Percentiles rank a stretch among this genome's conserved stretches.
Conservation (phyloP, 2,113 vertebrate genomes). For the Ariopsis seemanni region DNA sequence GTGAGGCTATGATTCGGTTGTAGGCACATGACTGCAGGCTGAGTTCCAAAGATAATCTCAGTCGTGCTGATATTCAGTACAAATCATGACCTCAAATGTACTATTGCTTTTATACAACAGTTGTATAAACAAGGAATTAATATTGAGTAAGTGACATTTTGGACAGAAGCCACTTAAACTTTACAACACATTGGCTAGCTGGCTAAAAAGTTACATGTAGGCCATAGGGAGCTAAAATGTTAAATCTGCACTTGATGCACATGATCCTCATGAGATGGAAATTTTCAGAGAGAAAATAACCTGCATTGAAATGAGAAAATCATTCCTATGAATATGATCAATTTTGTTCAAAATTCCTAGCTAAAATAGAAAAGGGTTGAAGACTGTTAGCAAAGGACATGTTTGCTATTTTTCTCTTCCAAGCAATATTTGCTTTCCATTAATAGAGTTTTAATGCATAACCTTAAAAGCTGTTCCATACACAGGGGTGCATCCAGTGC, state of each 20-base stretch:
- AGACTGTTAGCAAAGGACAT: neutral
- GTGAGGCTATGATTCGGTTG: no score
- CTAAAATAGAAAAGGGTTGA: neutral
- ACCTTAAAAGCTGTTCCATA: constrained; percentile 68
- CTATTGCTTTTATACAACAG: no score
- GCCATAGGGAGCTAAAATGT: neutral
- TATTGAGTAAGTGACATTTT: no score
- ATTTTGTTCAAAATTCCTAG: neutral
- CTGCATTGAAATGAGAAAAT: neutral
- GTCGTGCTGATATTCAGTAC: no score
- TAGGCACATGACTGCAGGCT: no score
- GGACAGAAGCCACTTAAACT: no score
- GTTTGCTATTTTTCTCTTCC: constrained; percentile 28
- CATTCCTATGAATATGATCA: neutral
- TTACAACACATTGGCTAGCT: no score
- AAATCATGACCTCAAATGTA: no score
- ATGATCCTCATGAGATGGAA: neutral
- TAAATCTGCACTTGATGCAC: neutral
- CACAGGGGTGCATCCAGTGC: constrained; percentile 58
- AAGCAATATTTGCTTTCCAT: neutral
- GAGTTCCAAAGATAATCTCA: no score
- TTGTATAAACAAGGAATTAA: no score
- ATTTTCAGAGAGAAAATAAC: neutral
- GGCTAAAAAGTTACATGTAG: neutral
- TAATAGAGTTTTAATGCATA: neutral